Evolutionary conservation across 2,797 vertebrate species (phyloP).

Genomic region (Sarcoramphus papa): DNA sequence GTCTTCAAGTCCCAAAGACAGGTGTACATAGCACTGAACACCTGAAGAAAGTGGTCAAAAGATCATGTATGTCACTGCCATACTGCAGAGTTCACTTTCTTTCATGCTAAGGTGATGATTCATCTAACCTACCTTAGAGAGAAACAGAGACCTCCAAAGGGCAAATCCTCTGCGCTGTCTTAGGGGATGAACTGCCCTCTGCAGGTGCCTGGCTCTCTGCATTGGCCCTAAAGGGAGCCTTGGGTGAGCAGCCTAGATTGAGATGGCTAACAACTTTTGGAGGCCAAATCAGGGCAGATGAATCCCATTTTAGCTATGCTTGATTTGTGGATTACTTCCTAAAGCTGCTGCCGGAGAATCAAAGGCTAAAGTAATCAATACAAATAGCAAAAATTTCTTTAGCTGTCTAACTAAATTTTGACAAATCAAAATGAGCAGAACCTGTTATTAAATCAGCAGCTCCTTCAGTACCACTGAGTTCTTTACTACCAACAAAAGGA

Average conservation of each 20-base stretch:
- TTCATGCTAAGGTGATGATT: background rate
- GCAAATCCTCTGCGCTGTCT: background rate
- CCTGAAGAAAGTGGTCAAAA: background rate
- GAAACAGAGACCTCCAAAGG: background rate
- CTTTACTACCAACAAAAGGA: background rate
- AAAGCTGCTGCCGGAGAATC: background rate
- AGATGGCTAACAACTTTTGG: background rate
- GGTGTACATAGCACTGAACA: background rate
- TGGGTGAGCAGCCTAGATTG: background rate
- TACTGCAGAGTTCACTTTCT: background rate
- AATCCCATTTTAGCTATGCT: background rate
- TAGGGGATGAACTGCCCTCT: background rate
- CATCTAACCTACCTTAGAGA: background rate
- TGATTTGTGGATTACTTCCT: background rate
- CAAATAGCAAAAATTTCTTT: background rate
- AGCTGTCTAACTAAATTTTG: background rate
- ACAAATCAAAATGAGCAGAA: background rate
- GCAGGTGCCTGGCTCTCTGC: background rate
- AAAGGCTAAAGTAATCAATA: background rate
- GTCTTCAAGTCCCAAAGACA: background rate
- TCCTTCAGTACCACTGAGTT: background rate
- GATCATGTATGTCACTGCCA: background rate
- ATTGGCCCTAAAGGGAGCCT: background rate
- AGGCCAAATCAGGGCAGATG: background rate
- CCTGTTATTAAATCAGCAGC: background rate